A percentile compares a stretch with the other conserved stretches of the same genome.
These are phyloP conservation scores for Helicoverpa zea DNA, from an alignment of 1,140 invertebrate species.

Conservation along the genomic window DNA sequence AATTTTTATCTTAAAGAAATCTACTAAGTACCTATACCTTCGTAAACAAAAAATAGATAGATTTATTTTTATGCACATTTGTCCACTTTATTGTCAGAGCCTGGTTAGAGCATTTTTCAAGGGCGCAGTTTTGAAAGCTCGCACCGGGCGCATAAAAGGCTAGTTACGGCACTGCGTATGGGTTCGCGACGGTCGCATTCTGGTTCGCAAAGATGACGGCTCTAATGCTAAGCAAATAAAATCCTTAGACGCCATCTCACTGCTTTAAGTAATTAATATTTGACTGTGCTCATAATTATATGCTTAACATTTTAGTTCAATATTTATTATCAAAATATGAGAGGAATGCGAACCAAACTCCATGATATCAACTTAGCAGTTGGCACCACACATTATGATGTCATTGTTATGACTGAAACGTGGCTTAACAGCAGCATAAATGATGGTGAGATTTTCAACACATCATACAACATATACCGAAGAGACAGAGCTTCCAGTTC, in stretches of 20 bases:
- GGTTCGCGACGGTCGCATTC: background rate
- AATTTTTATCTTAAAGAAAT: no score
- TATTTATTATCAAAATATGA: slow-evolving; percentile 17
- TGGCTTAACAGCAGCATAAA: background rate
- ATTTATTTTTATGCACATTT: no score
- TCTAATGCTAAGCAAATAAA: background rate
- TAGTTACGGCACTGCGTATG: no score
- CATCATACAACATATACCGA: background rate
- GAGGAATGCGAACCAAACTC: background rate
- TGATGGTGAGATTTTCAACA: background rate
- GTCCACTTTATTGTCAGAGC: no score
- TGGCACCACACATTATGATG: background rate
- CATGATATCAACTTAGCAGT: background rate
- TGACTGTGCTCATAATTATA: no score
- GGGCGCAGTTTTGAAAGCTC: no score
- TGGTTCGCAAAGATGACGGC: background rate
- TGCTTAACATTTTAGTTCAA: no score
- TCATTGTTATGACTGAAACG: background rate
- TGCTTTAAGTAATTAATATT: background rate
- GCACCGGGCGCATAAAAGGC: no score
- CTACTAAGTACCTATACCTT: no score
- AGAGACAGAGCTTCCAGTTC: background rate
- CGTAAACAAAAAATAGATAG: no score
- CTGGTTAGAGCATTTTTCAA: no score
- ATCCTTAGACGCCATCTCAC: background rate